Evolutionary conservation across 1,140 invertebrate genomes (phyloP), one percentile per base, ranked within the genome.

Genomic region (Amphibalanus amphitrite): DNA sequence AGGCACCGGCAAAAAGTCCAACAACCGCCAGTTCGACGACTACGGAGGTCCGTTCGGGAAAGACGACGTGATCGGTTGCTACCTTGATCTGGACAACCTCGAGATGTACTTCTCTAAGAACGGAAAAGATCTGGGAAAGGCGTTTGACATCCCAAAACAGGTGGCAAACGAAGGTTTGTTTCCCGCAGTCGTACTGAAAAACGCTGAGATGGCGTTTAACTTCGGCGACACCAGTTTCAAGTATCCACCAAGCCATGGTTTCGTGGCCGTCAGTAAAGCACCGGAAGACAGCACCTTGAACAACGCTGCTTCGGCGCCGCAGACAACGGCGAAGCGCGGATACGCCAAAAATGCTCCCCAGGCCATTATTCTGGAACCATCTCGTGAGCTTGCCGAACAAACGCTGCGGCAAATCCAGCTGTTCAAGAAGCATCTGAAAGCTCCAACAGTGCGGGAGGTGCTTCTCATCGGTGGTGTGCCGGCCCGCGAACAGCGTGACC

Each of bases 1-100:
- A 75, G 97, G 97, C n/a, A 99, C 97, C 25, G 97, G 96, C 0
- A 99, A 98, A 80, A 99, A 99, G 79, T 98, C 95, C 0, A 92
- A 93, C 82, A 86, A 87, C 38, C 92, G 89, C 76, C 90, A 98
- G 77, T 99, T 99, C 85, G 93, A 97, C 79, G 87, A 88, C 78
- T 99, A 99, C 84, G 97, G 97, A 30, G 89, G 91, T 81, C 81
- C 92, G 28, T 99, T 93, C 86, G 95, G 95, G 17, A 93, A 93
- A 81, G 86, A 88, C 79, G 97, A 99, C 84, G 89, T 93, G 0
- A 92, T 99, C 76, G 95, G 96, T 15, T 97, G 93, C 79, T 86
- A 88, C 69, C 75, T 99, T 13, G 90, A 99, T 82, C 82, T 98
- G 70, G 90, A 94, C 75, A 84, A 82, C 74, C 85, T 87, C 68